Evolutionary conservation across 2,888 invertebrate species (phyloP).

Genomic region (Steinernema scapterisci): DNA sequence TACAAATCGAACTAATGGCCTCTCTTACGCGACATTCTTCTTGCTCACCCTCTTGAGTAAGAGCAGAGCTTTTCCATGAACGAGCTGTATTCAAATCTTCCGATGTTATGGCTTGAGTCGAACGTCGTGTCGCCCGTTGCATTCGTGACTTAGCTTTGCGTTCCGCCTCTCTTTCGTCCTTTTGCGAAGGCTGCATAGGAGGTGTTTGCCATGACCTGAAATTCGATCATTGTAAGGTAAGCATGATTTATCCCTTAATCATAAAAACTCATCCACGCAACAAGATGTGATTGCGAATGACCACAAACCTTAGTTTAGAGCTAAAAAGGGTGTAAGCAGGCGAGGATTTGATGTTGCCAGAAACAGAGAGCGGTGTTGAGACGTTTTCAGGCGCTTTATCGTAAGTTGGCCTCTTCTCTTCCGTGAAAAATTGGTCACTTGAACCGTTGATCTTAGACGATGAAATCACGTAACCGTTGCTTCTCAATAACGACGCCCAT

Average conservation of each 20-base stretch:
- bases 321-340: neutral
- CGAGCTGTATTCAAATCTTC: constrained; percentile 49
- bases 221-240: neutral
- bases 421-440: no score
- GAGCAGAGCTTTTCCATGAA: constrained; percentile 11
- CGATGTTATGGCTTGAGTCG: constrained; percentile 64
- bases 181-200: constrained; percentile 54
- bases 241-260: constrained; percentile 33
- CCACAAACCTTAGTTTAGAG: constrained; percentile 3
- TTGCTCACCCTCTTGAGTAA: constrained; percentile 4
- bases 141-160: constrained; percentile 61
- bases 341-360: neutral
- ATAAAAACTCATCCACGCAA: neutral
- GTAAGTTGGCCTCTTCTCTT: no score
- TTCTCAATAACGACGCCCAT: constrained; percentile 27
- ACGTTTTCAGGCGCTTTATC: no score
- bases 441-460: no score
- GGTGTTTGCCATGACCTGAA: constrained; percentile 63
- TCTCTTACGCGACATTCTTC: neutral
- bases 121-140: constrained; percentile 61
- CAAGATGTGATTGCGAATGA: neutral
- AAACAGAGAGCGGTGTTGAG: neutral
- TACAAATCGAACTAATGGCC: no score
- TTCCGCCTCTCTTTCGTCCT: constrained; percentile 64
- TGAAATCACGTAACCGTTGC: neutral